Evolutionary conservation across 1,140 invertebrate species (phyloP), one percentile per base, ranked within the genome.

Genomic region (Dufourea novaeangliae): DNA sequence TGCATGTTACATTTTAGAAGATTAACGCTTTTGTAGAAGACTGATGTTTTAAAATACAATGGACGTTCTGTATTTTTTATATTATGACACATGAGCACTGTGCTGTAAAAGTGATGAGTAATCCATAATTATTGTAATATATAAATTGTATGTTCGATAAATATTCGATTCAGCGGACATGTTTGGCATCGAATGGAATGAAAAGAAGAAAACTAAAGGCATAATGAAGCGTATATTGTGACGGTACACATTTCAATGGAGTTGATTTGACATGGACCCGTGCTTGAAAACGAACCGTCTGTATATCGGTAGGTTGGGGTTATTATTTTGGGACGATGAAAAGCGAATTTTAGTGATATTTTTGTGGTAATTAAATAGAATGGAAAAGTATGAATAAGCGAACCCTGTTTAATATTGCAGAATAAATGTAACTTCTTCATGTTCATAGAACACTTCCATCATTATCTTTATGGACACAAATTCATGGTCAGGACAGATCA

Each of bases 111-210:
- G n/a, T 7, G 20, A 50, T n/a, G 46, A n/a, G 46, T n/a, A 50
- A 50, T 50, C 20, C 34, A 37, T 8, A 37, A 37, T 5, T 8
- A 17, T 17, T 46, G 46, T 6, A n/a, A 50, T 50, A 50, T 50
- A 50, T 50, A 50, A 50, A 50, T n/a, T 50, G 46, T n/a, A 50
- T n/a, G n/a, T n/a, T 50, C 46, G 20, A 50, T 50, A 22, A 50
- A 50, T 50, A 50, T 50, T 17, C 46, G 46, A 50, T n/a, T 22
- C 46, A n/a, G 20, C 7, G 46, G 20, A 8, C 46, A n/a, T 50
- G n/a, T 50, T 50, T n/a, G 8, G 17, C n/a, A 50, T 50, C 8
- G 20, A n/a, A n/a, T 1, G 20, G 46, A 50, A 50, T 50, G 46
- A 50, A 50, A 50, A 50, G 46, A n/a, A 50, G 46, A 50, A 50